Evolutionary conservation across 2,888 invertebrate genomes (phyloP), one percentile per base, ranked within the genome.

Genomic region (Microchrysa polita): DNA sequence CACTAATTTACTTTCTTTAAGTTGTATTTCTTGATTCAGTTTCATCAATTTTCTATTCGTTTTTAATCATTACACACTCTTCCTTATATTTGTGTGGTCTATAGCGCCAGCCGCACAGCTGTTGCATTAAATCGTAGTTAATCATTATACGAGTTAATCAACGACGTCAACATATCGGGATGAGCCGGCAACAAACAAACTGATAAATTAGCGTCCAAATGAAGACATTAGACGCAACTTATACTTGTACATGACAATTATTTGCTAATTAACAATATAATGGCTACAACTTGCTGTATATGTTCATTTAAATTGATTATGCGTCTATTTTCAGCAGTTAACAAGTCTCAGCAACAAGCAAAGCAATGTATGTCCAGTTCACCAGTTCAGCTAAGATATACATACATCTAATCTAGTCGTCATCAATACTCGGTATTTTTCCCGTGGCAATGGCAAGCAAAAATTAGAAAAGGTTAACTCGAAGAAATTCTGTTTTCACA

Each of bases 391-490:
- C n/a, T n/a, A 48, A 48, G 48, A n/a, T 12, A n/a, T n/a, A 48
- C n/a, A n/a, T n/a, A n/a, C n/a, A n/a, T n/a, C n/a, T n/a, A n/a
- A n/a, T n/a, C 48, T 48, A 34, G 27, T 48, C 5, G 48, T n/a
- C 48, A 48, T 12, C 16, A 48, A 10, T 12, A 48, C 48, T 12
- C 12, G 48, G n/a, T 48, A 48, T 48, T n/a, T 65, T 65, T 65
- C 48, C 48, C 48, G 22, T n/a, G n/a, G n/a, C 10, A 44, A 34
- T 57, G 69, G 55, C 57, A n/a, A 55, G n/a, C n/a, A 23, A 40
- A 23, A 69, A 69, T 69, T 69, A 69, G 69, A 69, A 69, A 69
- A 57, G 69, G 69, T 69, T 69, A 69, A 69, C 69, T 69, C 57
- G 22, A 4, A 18, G 69, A 67, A 67, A 67, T 55, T 67, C 53